phyloP scores from a whole-genome alignment of 2,113 vertebrate species.

The Petroica traversi region DNA sequence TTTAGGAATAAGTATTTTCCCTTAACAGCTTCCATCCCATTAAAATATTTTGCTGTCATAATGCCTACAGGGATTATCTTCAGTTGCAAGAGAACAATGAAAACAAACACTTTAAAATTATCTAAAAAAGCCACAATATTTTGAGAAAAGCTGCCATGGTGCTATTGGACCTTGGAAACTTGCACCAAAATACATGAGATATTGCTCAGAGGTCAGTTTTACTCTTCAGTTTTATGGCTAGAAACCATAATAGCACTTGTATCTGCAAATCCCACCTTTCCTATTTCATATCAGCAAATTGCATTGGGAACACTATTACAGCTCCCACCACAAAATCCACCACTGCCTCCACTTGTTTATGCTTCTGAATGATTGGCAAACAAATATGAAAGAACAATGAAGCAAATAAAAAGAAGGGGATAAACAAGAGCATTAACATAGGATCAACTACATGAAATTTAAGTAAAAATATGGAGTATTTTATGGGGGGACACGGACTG shows the following conservation, averaged over 20 bases:
- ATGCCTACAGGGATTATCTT: slow-evolving; percentile 1
- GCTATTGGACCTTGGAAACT: background rate
- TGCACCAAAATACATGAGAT: background rate
- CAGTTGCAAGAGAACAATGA: slow-evolving; percentile 24
- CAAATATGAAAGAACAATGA: background rate
- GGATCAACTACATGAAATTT: background rate
- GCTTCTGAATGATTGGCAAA: background rate
- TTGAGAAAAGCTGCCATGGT: background rate
- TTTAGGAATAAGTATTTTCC: background rate
- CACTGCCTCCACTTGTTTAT: background rate
- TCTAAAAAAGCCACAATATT: slow-evolving; percentile 15
- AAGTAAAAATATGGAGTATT: background rate
- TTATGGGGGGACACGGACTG: background rate
- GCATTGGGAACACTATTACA: background rate
- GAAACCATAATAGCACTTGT: background rate
- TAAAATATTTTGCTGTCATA: slow-evolving; percentile 16
- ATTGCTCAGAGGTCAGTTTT: background rate
- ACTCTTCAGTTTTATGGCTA: background rate
- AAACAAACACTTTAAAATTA: slow-evolving; percentile 36
- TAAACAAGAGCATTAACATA: background rate
- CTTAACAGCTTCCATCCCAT: background rate
- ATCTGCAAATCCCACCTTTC: background rate
- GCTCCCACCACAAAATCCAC: background rate
- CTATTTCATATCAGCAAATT: background rate
- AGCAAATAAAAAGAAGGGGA: background rate